Evolutionary conservation across 2,888 invertebrate species (phyloP).

Genomic region (Acrobasis consociella): DNA sequence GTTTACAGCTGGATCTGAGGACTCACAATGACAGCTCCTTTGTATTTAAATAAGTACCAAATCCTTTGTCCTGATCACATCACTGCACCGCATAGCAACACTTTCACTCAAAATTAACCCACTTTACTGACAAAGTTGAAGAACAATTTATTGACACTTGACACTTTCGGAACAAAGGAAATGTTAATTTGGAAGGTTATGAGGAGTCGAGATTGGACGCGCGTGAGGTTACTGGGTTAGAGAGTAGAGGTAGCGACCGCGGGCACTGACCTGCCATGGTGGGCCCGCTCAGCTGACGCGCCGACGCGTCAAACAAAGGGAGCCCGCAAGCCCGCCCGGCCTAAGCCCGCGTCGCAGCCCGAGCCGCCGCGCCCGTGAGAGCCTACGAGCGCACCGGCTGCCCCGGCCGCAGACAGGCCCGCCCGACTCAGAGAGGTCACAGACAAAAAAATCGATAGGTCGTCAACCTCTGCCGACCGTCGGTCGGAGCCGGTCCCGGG

Average conservation of each 20-base stretch:
- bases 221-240: constrained; percentile 3
- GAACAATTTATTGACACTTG: constrained; percentile 7
- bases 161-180: constrained; percentile 22
- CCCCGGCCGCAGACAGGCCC: constrained; percentile 61
- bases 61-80: constrained; percentile 20
- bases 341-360: constrained; percentile 34
- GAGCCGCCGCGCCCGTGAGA: constrained; percentile 20
- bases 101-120: constrained; percentile 12
- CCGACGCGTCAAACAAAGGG: constrained; percentile 28
- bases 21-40: constrained; percentile 22
- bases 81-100: constrained; percentile 16
- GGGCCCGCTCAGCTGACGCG: constrained; percentile 54
- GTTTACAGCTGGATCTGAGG: background rate
- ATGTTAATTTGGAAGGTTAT: constrained; percentile 12
- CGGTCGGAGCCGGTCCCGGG: constrained; percentile 64
- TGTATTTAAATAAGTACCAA: constrained; percentile 8
- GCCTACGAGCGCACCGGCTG: constrained; percentile 42
- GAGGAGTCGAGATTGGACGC: background rate
- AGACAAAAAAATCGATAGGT: constrained; percentile 83
- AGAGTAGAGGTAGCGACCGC: constrained; percentile 37
- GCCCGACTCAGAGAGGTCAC: constrained; percentile 74
- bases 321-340: constrained; percentile 32
- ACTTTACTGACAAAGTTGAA: constrained; percentile 19
- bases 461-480: constrained; percentile 75
- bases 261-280: constrained; percentile 62